phyloP scores from a whole-genome alignment of 2,113 vertebrate species.

The Rhipidura dahli region DNA sequence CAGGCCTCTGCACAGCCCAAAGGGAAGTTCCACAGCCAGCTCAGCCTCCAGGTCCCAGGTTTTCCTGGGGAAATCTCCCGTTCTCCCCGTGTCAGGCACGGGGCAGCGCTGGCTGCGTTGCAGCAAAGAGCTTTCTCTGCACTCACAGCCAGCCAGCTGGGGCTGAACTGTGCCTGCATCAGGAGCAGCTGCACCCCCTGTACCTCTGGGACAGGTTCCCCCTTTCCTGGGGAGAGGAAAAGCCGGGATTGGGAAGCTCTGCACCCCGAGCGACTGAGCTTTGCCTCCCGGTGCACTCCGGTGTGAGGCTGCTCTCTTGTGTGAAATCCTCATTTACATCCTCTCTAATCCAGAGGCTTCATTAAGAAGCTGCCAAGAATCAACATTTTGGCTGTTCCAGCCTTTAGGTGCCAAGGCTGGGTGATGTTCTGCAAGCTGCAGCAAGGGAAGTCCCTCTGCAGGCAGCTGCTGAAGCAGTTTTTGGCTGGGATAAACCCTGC shows the following conservation, averaged over 20 bases:
- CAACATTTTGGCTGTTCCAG: not conserved
- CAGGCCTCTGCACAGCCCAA: not conserved
- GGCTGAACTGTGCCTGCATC: not conserved
- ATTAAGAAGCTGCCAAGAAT: not conserved
- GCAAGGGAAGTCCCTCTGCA: not conserved
- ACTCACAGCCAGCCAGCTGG: not conserved
- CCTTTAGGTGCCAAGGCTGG: not conserved
- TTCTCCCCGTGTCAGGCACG: not conserved
- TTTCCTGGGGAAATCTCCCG: not conserved
- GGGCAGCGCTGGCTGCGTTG: not conserved
- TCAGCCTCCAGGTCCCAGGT: not conserved
- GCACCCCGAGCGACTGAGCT: not conserved
- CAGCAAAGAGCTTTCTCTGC: not conserved
- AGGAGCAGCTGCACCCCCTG: not conserved
- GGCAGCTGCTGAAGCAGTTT: not conserved
- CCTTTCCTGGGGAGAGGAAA: not conserved
- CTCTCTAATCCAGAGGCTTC: not conserved
- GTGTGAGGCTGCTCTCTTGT: not conserved
- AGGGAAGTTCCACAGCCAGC: not conserved
- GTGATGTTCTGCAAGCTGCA: not conserved
- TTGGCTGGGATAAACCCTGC: not conserved
- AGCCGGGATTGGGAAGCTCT: not conserved
- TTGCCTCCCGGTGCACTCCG: fast-evolving
- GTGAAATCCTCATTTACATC: not conserved
- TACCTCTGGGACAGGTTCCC: not conserved